phyloP scores from a whole-genome alignment of 2,888 invertebrate species.

The Tiliacea citrago region DNA sequence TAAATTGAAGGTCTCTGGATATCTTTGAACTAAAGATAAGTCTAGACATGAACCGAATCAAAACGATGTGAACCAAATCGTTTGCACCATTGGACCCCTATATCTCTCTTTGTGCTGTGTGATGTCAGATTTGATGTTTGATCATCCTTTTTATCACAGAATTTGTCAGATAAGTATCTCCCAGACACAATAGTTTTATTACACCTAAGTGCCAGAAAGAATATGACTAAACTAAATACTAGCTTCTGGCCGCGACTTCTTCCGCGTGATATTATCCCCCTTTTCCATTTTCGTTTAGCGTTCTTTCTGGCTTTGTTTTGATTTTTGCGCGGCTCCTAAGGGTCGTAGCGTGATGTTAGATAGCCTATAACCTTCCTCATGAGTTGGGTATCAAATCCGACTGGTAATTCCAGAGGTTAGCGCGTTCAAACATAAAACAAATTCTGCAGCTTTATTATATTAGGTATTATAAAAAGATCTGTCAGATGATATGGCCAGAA shows the following conservation, averaged over 20 bases:
- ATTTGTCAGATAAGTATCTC: background rate
- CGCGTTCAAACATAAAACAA: too few species aligned
- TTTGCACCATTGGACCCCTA: background rate
- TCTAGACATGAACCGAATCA: background rate
- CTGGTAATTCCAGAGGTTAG: too few species aligned
- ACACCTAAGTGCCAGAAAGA: background rate
- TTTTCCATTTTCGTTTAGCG: background rate
- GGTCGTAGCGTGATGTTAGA: background rate
- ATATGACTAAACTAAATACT: slow-evolving; percentile 7
- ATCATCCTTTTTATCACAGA: background rate
- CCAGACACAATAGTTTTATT: background rate
- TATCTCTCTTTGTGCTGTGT: background rate
- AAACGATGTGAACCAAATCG: background rate
- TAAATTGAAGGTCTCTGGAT: background rate
- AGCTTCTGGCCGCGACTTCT: too few species aligned
- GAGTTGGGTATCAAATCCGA: too few species aligned
- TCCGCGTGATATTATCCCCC: too few species aligned
- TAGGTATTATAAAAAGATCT: too few species aligned
- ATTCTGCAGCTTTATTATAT: too few species aligned
- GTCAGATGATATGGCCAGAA: too few species aligned
- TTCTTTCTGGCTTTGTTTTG: background rate
- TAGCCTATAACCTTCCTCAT: too few species aligned
- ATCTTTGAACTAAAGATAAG: background rate
- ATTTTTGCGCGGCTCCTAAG: background rate
- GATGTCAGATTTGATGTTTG: background rate